phyloP scores from a whole-genome alignment of 2,888 invertebrate species.

The Amphipoea lucens region DNA sequence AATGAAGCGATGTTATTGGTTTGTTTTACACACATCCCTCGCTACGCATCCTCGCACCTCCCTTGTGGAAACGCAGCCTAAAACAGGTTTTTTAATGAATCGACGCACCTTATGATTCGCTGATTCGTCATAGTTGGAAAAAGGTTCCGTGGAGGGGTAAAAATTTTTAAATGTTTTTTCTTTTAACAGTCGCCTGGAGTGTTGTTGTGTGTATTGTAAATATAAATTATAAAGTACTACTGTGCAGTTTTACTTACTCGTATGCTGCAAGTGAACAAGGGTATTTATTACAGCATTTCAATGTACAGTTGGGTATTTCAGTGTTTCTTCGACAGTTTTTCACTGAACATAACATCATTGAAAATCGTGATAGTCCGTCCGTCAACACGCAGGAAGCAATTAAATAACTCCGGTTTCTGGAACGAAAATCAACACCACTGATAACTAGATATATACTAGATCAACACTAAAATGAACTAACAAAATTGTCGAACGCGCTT shows the following conservation, averaged over 20 bases:
- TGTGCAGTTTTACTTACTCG: slow-evolving; percentile 9
- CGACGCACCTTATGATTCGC: background rate
- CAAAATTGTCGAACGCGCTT: background rate
- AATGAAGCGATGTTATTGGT: too few species aligned
- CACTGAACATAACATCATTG: background rate
- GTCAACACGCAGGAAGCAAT: background rate
- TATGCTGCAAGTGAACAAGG: too few species aligned
- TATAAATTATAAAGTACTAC: background rate
- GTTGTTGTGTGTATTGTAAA: background rate
- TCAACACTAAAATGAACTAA: slow-evolving; percentile 14
- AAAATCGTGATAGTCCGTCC: too few species aligned
- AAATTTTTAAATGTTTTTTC: background rate
- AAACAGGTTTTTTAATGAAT: background rate
- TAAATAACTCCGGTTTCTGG: slow-evolving; percentile 16
- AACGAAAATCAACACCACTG: slow-evolving; percentile 25
- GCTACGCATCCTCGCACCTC: too few species aligned
- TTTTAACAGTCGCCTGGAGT: background rate
- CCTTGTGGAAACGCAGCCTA: too few species aligned
- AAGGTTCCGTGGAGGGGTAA: background rate
- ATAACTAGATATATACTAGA: too few species aligned
- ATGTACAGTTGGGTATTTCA: background rate
- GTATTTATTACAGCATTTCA: background rate
- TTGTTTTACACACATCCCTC: too few species aligned
- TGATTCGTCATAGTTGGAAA: background rate
- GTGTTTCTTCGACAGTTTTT: background rate